Conservation (phyloP, 2,888 invertebrate genomes). For the Dynastes hyllus region DNA sequence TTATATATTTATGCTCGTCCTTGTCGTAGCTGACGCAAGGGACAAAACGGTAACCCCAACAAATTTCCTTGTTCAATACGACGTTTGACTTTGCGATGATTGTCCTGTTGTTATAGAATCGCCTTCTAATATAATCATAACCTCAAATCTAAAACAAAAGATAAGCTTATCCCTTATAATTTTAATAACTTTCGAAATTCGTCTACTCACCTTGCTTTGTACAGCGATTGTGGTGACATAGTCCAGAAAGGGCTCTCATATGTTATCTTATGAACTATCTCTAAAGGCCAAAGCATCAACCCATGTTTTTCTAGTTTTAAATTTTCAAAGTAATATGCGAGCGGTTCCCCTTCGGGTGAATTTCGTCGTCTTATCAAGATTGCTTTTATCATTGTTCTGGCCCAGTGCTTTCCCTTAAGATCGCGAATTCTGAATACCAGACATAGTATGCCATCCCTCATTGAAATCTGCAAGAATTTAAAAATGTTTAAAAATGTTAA, state of each 20-base stretch:
- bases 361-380: constrained; percentile 76
- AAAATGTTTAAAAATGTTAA: background rate
- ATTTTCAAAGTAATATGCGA: constrained; percentile 83
- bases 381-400: constrained; percentile 80
- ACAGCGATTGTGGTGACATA: constrained; percentile 83
- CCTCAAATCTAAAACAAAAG: constrained; percentile 79
- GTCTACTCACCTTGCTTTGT: constrained; percentile 72
- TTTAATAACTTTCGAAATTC: background rate
- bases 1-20: constrained; percentile 74
- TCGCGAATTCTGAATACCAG: constrained; percentile 89
- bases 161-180: background rate
- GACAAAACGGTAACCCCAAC: constrained; percentile 88
- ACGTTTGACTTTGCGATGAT: constrained; percentile 82
- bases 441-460: constrained; percentile 77
- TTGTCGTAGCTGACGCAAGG: constrained; percentile 73
- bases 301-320: constrained; percentile 79
- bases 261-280: constrained; percentile 88
- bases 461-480: constrained; percentile 61
- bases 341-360: constrained; percentile 79
- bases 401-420: constrained; percentile 73
- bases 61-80: constrained; percentile 86
- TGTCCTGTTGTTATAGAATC: constrained; percentile 86
- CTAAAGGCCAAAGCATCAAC: constrained; percentile 87
- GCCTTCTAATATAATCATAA: constrained; percentile 88
- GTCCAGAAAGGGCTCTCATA: constrained; percentile 84